Evolutionary conservation across 2,113 vertebrate genomes (phyloP).

Genomic region (Rhineura floridana): DNA sequence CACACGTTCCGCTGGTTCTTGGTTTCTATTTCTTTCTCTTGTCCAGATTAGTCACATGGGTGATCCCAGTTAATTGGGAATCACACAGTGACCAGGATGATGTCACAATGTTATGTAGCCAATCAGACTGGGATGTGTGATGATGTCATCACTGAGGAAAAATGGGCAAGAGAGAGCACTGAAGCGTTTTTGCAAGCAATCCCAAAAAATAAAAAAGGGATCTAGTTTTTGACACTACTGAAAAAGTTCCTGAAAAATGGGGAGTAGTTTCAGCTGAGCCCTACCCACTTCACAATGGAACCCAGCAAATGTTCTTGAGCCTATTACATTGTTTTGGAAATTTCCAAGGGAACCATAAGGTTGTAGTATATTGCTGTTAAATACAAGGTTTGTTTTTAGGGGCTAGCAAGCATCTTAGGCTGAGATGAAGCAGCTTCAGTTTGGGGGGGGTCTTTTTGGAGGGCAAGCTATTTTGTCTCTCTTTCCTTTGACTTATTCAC

Average conservation of each 20-base stretch:
- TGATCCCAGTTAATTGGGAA: too few species aligned
- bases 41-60: too few species aligned
- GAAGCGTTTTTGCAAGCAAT: not conserved
- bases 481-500: not conserved
- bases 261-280: not conserved
- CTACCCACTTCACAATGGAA: not conserved
- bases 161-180: not conserved
- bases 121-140: not conserved
- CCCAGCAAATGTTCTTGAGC: not conserved
- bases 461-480: not conserved
- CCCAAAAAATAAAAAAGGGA: not conserved
- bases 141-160: not conserved
- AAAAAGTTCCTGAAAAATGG: not conserved
- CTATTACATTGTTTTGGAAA: not conserved
- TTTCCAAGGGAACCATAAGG: not conserved
- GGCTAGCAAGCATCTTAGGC: not conserved
- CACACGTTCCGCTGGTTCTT: not conserved
- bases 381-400: not conserved
- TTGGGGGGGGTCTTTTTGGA: not conserved
- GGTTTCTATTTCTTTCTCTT: not conserved
- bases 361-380: not conserved
- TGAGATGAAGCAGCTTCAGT: not conserved
- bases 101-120: not conserved
- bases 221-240: not conserved
- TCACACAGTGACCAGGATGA: not conserved